These are phyloP conservation scores for Hermodice carunculata DNA, from an alignment of 2,888 invertebrate species.

Conservation along the genomic window DNA sequence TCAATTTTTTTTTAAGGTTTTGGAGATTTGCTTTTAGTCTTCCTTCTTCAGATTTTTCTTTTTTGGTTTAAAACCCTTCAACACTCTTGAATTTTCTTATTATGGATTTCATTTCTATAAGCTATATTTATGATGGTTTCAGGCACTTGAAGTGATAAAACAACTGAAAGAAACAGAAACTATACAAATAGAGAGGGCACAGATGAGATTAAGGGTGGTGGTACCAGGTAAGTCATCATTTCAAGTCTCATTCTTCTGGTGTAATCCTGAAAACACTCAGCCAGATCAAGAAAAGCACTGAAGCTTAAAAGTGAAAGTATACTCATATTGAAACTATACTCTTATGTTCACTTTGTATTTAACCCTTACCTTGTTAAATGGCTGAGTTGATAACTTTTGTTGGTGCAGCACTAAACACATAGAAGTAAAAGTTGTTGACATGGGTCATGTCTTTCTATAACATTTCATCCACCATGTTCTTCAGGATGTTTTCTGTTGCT, in stretches of 20 bases:
- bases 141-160: conserved; percentile 92
- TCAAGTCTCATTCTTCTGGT: no score
- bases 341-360: no score
- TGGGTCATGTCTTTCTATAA: no score
- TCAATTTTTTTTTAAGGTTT: background rate
- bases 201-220: conserved; percentile 90
- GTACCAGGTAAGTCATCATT: conserved; percentile 74
- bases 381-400: no score
- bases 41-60: background rate
- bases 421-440: no score
- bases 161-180: conserved; percentile 79
- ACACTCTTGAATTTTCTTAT: background rate
- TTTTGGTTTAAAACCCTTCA: background rate
- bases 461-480: no score
- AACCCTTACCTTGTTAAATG: no score
- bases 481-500: no score
- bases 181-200: conserved; percentile 93
- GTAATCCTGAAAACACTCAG: background rate
- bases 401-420: no score
- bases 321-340: no score
- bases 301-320: no score
- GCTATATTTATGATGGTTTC: conserved; percentile 12
- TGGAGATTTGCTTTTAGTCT: background rate
- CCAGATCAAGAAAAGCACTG: no score
- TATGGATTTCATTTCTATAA: background rate